Evolutionary conservation across 1,140 invertebrate species (phyloP).

Genomic region (Pogonus chalceus): DNA sequence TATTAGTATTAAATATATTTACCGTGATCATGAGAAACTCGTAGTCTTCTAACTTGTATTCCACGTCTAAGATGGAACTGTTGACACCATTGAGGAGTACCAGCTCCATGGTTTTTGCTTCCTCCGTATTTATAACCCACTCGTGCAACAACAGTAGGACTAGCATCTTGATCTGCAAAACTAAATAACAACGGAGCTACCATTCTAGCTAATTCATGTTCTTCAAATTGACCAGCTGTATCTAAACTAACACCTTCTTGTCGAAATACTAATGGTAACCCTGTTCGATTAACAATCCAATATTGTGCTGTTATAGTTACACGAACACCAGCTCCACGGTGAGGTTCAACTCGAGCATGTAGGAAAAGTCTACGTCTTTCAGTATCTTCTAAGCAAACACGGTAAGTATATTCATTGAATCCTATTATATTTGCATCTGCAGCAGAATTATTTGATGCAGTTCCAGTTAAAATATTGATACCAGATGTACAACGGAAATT

Average conservation of each 20-base stretch:
- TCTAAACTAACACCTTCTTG: conserved; percentile 75
- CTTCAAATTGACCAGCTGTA: conserved; percentile 86
- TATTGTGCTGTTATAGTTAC: conserved; percentile 68
- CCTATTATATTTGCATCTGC: no score
- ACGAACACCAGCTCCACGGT: conserved; percentile 33
- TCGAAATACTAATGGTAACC: conserved; percentile 85
- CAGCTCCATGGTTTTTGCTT: not conserved
- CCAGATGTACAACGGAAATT: conserved; percentile 48
- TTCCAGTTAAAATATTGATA: conserved; percentile 36
- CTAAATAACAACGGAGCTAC: conserved; percentile 89
- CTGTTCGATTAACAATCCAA: conserved; percentile 95
- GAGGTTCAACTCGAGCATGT: conserved; percentile 38
- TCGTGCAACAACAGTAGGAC: conserved; percentile 50
- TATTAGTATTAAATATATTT: no score
- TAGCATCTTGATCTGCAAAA: conserved; percentile 79
- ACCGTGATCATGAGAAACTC: not conserved
- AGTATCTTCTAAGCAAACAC: conserved; percentile 57
- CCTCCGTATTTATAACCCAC: conserved; percentile 32
- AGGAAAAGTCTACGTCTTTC: conserved; percentile 63
- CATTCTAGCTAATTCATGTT: conserved; percentile 89
- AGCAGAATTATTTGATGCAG: conserved; percentile 44
- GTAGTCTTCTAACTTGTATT: conserved; percentile 44
- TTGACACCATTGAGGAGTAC: conserved; percentile 58
- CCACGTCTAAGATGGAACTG: conserved; percentile 73
- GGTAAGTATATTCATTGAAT: conserved; percentile 36